Base-by-base conservation (phyloP, 2,113 vertebrate species). In the Ptilorrhoa leucosticta region DNA sequence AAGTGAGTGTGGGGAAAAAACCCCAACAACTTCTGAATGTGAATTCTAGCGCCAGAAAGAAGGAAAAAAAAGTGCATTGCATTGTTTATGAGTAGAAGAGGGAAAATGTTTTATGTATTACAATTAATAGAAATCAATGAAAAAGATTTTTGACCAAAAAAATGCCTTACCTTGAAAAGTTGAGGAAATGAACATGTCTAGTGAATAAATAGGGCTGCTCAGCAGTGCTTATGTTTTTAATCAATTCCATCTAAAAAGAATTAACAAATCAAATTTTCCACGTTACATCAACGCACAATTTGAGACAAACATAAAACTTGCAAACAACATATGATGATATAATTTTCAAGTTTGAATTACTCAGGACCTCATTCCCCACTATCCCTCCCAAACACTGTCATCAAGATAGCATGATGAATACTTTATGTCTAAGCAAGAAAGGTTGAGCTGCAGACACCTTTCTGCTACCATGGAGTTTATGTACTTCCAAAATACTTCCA, bases 101-200 rank as follows among this genome's bases (percentile, higher is more conserved):
- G 26, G 44, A 54, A 77, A 93, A 87, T 11, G 4, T 64, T 86
- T 13, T 70, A n/a, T 47, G 30, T 61, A 17, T 83, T 54, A 86
- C 40, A 63, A 69, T 65, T 75, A 76, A 42, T 3, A 78, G 16
- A 93, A 88, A 60, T 47, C 50, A 94, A 40, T 15, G 31, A 87
- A 71, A 92, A 89, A 94, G 3, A n/a, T 15, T 82, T 93, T 71
- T 89, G 84, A 86, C 12, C 21, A 30, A 87, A 72, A 93, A 95
- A 93, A 75, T 26, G 28, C 56, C 98, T 98, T 98, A 99, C 99
- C 99, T 99, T 97, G 98, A 99, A 91, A 99, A 99, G 98, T 99
- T 99, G 96, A 99, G 99, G 97, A 99, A 99, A 98, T 99, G 99
- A 98, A 99, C 99, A 31, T 99, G 99, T 89, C 99, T 98, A 48